A percentile compares a stretch with the other conserved stretches of the same genome.
These are phyloP conservation scores for Rhagonycha lutea DNA, from an alignment of 2,888 invertebrate genomes.

Conservation along the genomic window DNA sequence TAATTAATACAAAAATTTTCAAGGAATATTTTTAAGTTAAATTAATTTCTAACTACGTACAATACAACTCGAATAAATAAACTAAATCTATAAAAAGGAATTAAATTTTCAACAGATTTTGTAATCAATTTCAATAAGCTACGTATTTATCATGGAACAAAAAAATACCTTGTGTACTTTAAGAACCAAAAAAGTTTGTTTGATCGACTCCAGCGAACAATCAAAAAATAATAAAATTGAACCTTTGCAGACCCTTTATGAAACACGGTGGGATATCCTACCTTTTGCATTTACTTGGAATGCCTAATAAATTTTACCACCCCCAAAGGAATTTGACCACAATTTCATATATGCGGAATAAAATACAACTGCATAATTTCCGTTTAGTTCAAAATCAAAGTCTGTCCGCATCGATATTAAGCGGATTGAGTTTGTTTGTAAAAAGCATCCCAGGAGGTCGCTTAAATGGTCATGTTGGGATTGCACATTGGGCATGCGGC, in stretches of 20 bases:
- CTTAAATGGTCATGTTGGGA: conserved; percentile 29
- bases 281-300: conserved; percentile 33
- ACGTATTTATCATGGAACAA: neutral
- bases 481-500: conserved; percentile 24
- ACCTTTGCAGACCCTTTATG: conserved; percentile 13
- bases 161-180: neutral
- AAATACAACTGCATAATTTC: neutral
- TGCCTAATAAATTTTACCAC: conserved; percentile 32
- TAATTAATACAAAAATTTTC: neutral
- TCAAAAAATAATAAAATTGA: conserved; percentile 23
- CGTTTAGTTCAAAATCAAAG: conserved; percentile 9
- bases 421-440: conserved; percentile 15
- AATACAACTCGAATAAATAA: neutral
- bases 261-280: conserved; percentile 19
- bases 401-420: conserved; percentile 11
- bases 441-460: conserved; percentile 25
- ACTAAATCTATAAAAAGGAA: neutral
- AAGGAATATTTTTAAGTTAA: neutral
- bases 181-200: neutral
- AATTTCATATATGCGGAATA: conserved; percentile 20
- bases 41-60: neutral
- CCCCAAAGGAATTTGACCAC: conserved; percentile 20
- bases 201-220: conserved; percentile 3
- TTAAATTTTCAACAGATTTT: neutral
- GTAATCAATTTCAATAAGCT: neutral